A percentile compares a stretch with the other conserved stretches of the same genome.
These are phyloP conservation scores for Pocillopora grandis DNA, from an alignment of 92 coral and sea anemone species.

Conservation along the genomic window DNA sequence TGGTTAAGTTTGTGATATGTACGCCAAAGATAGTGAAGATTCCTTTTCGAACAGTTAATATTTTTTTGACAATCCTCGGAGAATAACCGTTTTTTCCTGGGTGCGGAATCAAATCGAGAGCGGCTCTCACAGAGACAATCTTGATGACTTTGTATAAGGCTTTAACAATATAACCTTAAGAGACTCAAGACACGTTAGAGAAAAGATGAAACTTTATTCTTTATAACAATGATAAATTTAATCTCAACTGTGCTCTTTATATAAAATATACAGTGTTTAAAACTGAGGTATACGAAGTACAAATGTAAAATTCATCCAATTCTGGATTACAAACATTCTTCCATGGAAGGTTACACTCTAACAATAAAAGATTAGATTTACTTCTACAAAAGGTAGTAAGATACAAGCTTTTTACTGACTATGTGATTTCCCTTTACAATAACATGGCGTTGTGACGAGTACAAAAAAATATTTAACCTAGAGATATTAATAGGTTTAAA, in stretches of 20 bases:
- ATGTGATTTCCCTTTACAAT: not conserved
- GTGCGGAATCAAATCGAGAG: no score
- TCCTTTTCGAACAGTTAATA: no score
- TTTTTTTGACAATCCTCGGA: not conserved
- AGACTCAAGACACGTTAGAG: no score
- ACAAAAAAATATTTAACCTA: no score
- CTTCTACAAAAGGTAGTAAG: not conserved
- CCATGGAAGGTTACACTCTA: slow-evolving; percentile 1
- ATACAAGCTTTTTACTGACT: not conserved
- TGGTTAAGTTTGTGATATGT: no score
- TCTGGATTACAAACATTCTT: slow-evolving; percentile 19
- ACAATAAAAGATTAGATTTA: not conserved
- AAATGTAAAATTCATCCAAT: slow-evolving; percentile 17
- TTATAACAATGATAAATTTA: no score
- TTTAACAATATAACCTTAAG: no score
- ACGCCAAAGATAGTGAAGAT: no score
- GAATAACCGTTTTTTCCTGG: not conserved
- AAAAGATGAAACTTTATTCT: no score
- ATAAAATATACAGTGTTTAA: not conserved
- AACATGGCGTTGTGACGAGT: no score
- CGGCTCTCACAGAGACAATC: no score
- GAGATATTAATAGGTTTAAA: no score
- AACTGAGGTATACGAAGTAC: not conserved
- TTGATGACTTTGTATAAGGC: not conserved
- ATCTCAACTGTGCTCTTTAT: not conserved